These are phyloP conservation scores for Monomorium pharaonis DNA, from an alignment of 1,140 invertebrate species.

Conservation along the genomic window DNA sequence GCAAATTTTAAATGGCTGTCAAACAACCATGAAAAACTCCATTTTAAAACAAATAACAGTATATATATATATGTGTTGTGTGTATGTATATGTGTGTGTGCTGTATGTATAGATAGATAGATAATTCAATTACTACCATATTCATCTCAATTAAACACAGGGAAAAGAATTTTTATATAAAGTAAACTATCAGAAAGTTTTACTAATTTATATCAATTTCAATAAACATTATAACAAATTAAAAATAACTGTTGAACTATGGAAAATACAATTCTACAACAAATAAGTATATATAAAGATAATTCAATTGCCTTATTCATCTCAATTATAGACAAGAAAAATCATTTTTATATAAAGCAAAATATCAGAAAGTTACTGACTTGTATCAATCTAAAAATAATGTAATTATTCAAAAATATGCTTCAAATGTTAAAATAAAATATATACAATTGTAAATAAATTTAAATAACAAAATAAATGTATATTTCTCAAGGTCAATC, in stretches of 20 bases:
- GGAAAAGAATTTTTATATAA: background rate
- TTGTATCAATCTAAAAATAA: background rate
- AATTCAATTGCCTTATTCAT: too few species aligned
- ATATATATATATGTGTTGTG: too few species aligned
- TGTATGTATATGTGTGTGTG: too few species aligned
- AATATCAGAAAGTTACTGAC: background rate
- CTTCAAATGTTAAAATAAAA: background rate
- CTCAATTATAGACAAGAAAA: background rate
- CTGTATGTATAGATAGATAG: too few species aligned
- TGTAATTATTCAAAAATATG: background rate
- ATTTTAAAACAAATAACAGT: too few species aligned
- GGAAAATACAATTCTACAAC: too few species aligned
- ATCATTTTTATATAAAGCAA: background rate
- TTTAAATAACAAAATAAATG: background rate
- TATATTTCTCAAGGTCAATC: background rate
- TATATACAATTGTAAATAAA: background rate
- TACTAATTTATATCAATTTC: background rate
- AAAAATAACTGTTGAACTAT: too few species aligned
- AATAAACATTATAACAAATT: too few species aligned
- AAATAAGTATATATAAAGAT: too few species aligned
- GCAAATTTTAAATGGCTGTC: too few species aligned
- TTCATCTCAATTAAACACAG: background rate
- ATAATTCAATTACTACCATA: background rate
- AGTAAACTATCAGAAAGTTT: background rate
- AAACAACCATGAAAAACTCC: too few species aligned